phyloP scores from a whole-genome alignment of 1,140 invertebrate genomes.

The Bombyx mori region DNA sequence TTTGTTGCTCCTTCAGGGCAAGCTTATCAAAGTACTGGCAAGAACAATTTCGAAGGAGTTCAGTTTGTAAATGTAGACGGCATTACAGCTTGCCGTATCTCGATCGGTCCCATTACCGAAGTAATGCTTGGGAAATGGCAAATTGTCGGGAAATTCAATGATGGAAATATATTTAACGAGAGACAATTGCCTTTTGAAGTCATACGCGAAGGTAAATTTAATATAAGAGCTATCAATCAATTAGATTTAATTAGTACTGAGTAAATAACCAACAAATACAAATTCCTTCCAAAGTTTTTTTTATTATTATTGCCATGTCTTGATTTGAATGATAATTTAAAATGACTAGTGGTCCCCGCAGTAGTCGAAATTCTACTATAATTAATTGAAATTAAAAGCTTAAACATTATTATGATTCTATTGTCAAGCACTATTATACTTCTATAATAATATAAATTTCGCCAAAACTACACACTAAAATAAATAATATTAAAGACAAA shows the following conservation, averaged over 20 bases:
- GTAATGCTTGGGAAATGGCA: constrained; percentile 18
- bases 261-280: no score
- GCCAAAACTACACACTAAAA: no score
- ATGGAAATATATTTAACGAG: constrained; percentile 13
- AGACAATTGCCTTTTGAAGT: constrained; percentile 11
- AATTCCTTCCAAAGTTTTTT: no score
- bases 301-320: no score
- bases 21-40: neutral
- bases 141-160: constrained; percentile 21
- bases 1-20: constrained; percentile 12
- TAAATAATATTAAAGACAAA: no score
- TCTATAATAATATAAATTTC: no score
- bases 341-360: no score
- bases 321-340: neutral
- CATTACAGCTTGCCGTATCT: constrained; percentile 6
- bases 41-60: constrained; percentile 2
- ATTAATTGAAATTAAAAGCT: no score
- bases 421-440: no score
- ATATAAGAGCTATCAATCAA: neutral
- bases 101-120: constrained; percentile 15
- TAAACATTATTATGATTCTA: no score
- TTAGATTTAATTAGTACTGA: neutral
- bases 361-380: no score
- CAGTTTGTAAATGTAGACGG: constrained; percentile 1
- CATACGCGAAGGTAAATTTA: constrained; percentile 19